These are phyloP conservation scores for Actinia tenebrosa DNA, from an alignment of 64 coral and sea anemone species.

Conservation along the genomic window DNA sequence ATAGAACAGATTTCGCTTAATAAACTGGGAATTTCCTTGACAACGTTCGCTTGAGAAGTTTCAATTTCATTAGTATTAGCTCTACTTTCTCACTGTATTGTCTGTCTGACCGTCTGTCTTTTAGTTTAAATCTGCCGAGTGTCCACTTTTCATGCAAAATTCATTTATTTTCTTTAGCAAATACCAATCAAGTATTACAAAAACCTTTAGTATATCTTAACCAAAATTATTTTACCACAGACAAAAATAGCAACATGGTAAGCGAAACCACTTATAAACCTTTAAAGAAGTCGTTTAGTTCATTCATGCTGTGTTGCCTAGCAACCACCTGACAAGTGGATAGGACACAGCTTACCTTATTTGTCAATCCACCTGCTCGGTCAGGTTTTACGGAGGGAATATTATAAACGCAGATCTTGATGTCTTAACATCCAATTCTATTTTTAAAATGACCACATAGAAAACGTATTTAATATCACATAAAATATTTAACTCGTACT, in stretches of 20 bases:
- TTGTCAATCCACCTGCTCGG: constrained; percentile 22
- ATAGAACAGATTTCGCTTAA: too few species aligned
- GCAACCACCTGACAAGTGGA: neutral
- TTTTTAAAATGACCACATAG: neutral
- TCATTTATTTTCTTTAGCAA: neutral
- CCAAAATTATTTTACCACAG: neutral
- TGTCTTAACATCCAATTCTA: neutral
- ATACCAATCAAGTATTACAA: too few species aligned
- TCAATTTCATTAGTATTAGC: neutral
- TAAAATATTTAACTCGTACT: neutral
- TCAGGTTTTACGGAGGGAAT: neutral
- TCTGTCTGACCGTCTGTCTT: neutral
- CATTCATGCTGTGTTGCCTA: constrained; percentile 9
- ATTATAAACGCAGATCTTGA: neutral
- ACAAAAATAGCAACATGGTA: constrained; percentile 2
- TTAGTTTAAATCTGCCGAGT: neutral
- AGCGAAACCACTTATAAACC: constrained; percentile 1
- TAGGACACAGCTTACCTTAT: constrained; percentile 15
- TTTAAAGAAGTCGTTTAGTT: neutral
- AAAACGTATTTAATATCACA: neutral
- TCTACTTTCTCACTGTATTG: neutral
- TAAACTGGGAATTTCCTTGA: too few species aligned
- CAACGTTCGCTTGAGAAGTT: too few species aligned
- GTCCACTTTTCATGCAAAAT: too few species aligned
- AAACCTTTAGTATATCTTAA: neutral